Base-by-base conservation (phyloP, 2,888 invertebrate species). In the Psococerastis gibbosa region DNA sequence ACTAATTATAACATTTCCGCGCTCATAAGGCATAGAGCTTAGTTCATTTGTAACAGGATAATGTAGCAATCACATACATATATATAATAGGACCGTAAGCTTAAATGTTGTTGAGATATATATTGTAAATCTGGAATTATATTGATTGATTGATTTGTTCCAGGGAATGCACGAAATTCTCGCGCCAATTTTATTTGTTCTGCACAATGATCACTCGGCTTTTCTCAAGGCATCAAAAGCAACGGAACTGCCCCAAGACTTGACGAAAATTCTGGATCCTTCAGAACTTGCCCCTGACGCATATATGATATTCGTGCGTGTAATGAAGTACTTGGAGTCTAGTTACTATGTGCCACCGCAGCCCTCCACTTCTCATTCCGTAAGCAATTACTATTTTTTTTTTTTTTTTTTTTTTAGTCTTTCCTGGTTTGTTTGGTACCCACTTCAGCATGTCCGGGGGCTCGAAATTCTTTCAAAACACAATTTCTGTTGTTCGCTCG, bases 151-250 rank as follows among this genome's bases (percentile, higher is more conserved):
- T n/a, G n/a, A n/a, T 23, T 44, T 32, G 44, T 52, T 52, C 16
- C 58, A 71, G 67, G 85, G 87, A 17, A 87, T 87, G 85, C 87
- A 87, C 60, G 87, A 87, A 60, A 70, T 87, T 41, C 61, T 87
- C 42, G 87, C 84, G 1, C 84, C 84, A 0, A 60, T 85, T 41
- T 64, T 87, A 22, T 80, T 78, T 56, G 80, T 85, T 9, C 63
- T 84, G 17, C 74, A 78, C 54, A 69, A 72, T 49, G 87, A 87
- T 58, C 76, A 82, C 50, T 73, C 75, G 55, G 70, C 74, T 3
- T 66, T 73, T 52, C 60, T 71, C 42, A 75, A 76, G 55, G 70
- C 71, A 42, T 62, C 60, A 44, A 75, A 76, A 54, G 63, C 63
- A 3, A 17, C 15, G 48, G 48, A 42, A 67, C 72, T 50, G 65